Evolutionary conservation across 2,888 invertebrate species (phyloP).

Genomic region (Acanthoscelides obtectus): DNA sequence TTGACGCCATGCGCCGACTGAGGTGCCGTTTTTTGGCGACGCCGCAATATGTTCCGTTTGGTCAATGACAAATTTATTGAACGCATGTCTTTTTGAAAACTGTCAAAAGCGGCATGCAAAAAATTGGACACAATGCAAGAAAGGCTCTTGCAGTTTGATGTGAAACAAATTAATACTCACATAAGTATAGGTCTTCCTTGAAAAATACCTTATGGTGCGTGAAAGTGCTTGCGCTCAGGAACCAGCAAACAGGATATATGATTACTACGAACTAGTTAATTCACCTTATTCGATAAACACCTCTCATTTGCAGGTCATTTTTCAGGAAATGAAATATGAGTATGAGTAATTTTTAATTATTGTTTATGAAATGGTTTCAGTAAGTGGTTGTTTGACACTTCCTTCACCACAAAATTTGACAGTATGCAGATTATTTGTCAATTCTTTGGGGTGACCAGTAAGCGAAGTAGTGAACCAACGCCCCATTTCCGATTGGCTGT

Average conservation of each 20-base stretch:
- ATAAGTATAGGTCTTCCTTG: background rate
- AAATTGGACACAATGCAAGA: background rate
- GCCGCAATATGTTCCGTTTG: slow-evolving; percentile 34
- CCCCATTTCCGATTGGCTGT: no score
- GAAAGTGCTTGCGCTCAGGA: background rate
- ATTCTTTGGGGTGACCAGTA: no score
- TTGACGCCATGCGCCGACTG: slow-evolving; percentile 36
- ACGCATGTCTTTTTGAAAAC: slow-evolving; percentile 26
- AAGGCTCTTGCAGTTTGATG: background rate
- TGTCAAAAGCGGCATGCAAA: background rate
- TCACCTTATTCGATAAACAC: background rate
- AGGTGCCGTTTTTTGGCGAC: slow-evolving; percentile 27
- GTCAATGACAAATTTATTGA: slow-evolving; percentile 39
- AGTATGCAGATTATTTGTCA: no score
- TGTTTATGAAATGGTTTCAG: background rate
- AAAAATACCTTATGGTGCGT: background rate
- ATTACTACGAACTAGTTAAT: background rate
- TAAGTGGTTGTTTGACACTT: no score
- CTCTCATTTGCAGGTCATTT: background rate
- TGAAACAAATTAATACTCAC: background rate
- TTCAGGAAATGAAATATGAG: background rate
- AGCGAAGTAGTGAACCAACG: no score
- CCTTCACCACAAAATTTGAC: no score
- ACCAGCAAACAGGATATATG: background rate
- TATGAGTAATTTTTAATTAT: background rate